Conservation (phyloP, 2,888 invertebrate species). For the Schrankia costaestrigalis region DNA sequence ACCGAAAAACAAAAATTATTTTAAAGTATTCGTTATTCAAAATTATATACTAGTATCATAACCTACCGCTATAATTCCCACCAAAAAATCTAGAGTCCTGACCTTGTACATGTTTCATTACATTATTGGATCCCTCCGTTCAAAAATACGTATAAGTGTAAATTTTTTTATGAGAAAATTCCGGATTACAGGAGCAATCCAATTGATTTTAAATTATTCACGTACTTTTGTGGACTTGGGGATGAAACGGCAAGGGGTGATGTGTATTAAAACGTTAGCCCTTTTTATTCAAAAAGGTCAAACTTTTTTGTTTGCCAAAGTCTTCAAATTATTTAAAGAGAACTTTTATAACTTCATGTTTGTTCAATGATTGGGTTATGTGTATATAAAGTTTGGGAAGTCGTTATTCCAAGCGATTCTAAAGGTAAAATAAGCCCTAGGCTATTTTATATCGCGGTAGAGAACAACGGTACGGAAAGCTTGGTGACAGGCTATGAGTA, state of each 20-base stretch:
- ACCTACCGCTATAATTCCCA: too few species aligned
- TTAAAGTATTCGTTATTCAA: too few species aligned
- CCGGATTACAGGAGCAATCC: slow-evolving; percentile 35
- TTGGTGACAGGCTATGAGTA: too few species aligned
- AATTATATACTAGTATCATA: too few species aligned
- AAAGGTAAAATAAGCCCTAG: neutral
- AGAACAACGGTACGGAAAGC: too few species aligned
- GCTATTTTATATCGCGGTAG: too few species aligned
- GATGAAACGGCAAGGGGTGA: slow-evolving; percentile 26
- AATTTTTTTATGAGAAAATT: slow-evolving; percentile 32
- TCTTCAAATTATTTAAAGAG: slow-evolving; percentile 17
- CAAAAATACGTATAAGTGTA: slow-evolving; percentile 19
- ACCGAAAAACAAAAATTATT: too few species aligned
- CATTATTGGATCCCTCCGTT: slow-evolving; percentile 5
- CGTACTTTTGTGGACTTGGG: slow-evolving; percentile 36
- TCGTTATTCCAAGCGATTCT: neutral
- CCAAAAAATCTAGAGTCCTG: too few species aligned
- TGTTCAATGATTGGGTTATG: slow-evolving; percentile 1
- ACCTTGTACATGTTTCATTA: too few species aligned
- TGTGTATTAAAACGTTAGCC: slow-evolving; percentile 22
- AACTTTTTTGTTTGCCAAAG: slow-evolving; percentile 20
- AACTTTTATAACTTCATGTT: slow-evolving; percentile 11
- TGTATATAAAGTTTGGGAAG: slow-evolving; percentile 1
- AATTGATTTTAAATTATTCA: slow-evolving; percentile 47
- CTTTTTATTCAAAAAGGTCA: slow-evolving; percentile 19